These are phyloP conservation scores for Hypanus sabinus DNA, from an alignment of 2,113 vertebrate genomes.

Conservation along the genomic window DNA sequence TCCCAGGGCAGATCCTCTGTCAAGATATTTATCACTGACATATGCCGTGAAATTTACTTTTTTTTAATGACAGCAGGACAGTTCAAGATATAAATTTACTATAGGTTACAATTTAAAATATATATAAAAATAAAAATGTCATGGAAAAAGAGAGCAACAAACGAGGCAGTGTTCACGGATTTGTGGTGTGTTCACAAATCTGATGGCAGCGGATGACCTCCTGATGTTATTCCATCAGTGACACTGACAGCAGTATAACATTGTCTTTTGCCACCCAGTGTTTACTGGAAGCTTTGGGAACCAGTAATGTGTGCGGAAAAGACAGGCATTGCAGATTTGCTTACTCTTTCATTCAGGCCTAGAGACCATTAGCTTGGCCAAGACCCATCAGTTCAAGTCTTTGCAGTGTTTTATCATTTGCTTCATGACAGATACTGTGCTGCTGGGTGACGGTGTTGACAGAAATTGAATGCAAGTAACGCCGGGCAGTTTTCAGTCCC, in stretches of 20 bases:
- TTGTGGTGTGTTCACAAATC: too few species aligned
- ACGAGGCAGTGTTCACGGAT: too few species aligned
- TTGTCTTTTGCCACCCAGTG: neutral
- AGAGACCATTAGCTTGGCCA: neutral
- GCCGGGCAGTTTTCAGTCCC: neutral
- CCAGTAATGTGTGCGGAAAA: neutral
- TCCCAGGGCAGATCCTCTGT: too few species aligned
- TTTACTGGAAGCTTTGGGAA: neutral
- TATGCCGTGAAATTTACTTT: too few species aligned
- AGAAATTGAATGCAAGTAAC: neutral
- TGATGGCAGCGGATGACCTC: neutral
- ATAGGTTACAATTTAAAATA: too few species aligned
- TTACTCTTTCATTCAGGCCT: conserved; percentile 6
- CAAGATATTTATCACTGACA: too few species aligned
- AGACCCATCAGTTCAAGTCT: neutral
- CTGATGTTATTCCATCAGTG: neutral
- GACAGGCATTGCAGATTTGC: neutral
- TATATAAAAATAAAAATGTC: too few species aligned
- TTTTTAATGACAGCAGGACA: too few species aligned
- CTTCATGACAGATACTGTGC: neutral
- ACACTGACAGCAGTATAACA: neutral
- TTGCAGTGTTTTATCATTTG: neutral
- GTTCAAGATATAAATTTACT: too few species aligned
- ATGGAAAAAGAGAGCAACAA: too few species aligned
- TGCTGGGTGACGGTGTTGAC: neutral